Evolutionary conservation across 2,888 invertebrate species (phyloP), one percentile per base, ranked within the genome.

Genomic region (Entomobrya proxima): DNA sequence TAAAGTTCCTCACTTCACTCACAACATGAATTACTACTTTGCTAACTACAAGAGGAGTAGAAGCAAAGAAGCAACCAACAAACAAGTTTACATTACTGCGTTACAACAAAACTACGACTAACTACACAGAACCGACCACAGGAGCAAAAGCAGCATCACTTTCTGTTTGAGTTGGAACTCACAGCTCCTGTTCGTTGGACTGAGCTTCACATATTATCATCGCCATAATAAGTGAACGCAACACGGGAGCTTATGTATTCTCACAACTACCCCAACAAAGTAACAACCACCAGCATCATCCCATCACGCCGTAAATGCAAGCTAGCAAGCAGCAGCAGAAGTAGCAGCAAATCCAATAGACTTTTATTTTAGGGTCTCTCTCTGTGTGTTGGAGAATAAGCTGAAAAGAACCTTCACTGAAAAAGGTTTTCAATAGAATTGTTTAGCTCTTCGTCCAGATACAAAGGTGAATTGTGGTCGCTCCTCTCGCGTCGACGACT

Each of bases 381-480:
- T 9, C 27, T 64, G 64, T 50, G 50, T 75, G 74, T 47, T 74
- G 50, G 74, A 52, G 52, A 75, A 75, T 75, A 75, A 76, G 67
- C 81, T 82, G 82, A 82, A 82, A 82, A 82, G 82, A 82, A 82
- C 82, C 82, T 82, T 82, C 82, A 82, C 64, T 76, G 82, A 82
- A 81, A 78, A 88, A 88, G 80, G 72, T 78, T 87, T 85, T 88
- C 85, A 86, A 88, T 84, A 80, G 84, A 85, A 88, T 88, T 88
- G 87, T 88, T 87, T 77, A 75, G 84, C 84, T 88, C 86, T 24
- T 82, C 82, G 72, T 78, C 67, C 87, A 85, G 88, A 76, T 78
- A 88, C 88, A 88, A 88, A 88, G 86, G 88, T 86, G 85, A 85
- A 84, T 86, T 85, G 82, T 75, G 82, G 74, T 82, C 74, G 82